A percentile compares a stretch with the other conserved stretches of the same genome.
Conservation (phyloP, 2,888 invertebrate genomes). For the Atethmia centrago region DNA sequence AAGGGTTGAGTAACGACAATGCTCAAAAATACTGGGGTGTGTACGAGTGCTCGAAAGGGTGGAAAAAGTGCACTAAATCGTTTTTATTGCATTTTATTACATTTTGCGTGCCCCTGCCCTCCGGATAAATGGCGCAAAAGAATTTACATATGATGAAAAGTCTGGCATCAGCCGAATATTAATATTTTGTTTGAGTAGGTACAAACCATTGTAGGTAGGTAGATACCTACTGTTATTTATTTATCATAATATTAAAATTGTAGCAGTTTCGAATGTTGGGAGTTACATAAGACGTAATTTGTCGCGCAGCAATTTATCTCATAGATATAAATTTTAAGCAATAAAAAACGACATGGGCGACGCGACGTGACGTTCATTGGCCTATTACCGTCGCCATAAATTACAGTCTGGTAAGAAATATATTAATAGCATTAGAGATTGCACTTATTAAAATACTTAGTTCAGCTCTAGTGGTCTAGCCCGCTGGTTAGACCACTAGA, state of each 20-base stretch:
- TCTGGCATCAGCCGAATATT: conserved; percentile 62
- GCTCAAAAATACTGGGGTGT: conserved; percentile 74
- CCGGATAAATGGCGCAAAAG: conserved; percentile 76
- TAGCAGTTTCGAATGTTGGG: background rate
- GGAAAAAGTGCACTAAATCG: conserved; percentile 86
- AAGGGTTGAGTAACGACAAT: conserved; percentile 72
- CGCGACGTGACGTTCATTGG: conserved; percentile 17
- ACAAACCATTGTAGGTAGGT: background rate
- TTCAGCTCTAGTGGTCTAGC: background rate
- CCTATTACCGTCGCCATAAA: conserved; percentile 16
- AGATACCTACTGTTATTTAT: conserved; percentile 9
- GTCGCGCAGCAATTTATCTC: conserved; percentile 5
- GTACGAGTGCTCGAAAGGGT: conserved; percentile 73
- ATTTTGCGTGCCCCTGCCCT: conserved; percentile 71
- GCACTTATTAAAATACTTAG: conserved; percentile 10
- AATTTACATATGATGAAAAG: conserved; percentile 85
- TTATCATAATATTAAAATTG: conserved; percentile 22
- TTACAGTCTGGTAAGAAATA: conserved; percentile 16
- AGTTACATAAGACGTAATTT: conserved; percentile 11
- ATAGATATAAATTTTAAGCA: conserved; percentile 18
- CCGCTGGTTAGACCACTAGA: too few species aligned
- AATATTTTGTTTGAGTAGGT: conserved; percentile 51
- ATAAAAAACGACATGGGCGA: conserved; percentile 8
- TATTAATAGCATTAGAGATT: conserved; percentile 16
- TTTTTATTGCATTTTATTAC: conserved; percentile 87